A percentile compares a stretch with the other conserved stretches of the same genome.
These are phyloP conservation scores for Salpingus planirostris DNA, from an alignment of 2,888 invertebrate species.

Conservation along the genomic window DNA sequence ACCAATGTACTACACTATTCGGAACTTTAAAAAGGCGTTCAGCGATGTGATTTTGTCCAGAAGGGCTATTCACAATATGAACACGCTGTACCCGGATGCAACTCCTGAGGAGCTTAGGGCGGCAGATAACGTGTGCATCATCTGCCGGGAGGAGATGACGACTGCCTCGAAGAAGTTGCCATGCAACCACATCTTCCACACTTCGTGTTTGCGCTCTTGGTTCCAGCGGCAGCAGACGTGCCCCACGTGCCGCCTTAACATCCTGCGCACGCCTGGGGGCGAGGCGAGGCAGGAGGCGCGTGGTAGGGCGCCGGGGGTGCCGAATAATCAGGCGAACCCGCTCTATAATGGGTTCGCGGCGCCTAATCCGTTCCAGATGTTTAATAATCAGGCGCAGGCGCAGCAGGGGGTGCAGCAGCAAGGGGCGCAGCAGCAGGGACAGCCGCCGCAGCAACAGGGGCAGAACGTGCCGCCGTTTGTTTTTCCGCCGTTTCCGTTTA, in stretches of 20 bases:
- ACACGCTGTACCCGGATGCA: constrained; percentile 94
- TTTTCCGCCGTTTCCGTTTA: constrained; percentile 46
- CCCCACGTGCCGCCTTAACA: constrained; percentile 94
- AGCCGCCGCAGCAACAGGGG: constrained; percentile 8
- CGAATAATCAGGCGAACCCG: constrained; percentile 23
- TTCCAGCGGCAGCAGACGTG: constrained; percentile 99
- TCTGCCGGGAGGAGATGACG: constrained; percentile 76
- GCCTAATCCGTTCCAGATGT: constrained; percentile 31
- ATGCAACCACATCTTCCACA: constrained; percentile 99
- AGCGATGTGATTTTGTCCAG: constrained; percentile 95
- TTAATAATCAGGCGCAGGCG: constrained; percentile 32
- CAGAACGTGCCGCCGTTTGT: constrained; percentile 45
- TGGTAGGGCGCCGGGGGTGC: no score
- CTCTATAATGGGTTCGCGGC: constrained; percentile 28
- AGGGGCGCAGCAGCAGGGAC: constrained; percentile 15
- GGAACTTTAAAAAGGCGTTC: constrained; percentile 95
- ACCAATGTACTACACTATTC: constrained; percentile 98
- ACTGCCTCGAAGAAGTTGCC: constrained; percentile 89
- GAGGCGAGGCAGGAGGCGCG: no score
- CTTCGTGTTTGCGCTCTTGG: constrained; percentile 95
- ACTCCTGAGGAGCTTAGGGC: constrained; percentile 84
- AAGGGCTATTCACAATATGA: constrained; percentile 96
- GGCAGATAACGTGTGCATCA: constrained; percentile 97
- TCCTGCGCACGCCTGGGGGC: constrained; percentile 30
- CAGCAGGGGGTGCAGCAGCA: constrained; percentile 31